Percentiles rank a stretch among this genome's conserved stretches.
phyloP scores from a whole-genome alignment of 2,113 vertebrate genomes.

The Dendropsophus ebraccatus region DNA sequence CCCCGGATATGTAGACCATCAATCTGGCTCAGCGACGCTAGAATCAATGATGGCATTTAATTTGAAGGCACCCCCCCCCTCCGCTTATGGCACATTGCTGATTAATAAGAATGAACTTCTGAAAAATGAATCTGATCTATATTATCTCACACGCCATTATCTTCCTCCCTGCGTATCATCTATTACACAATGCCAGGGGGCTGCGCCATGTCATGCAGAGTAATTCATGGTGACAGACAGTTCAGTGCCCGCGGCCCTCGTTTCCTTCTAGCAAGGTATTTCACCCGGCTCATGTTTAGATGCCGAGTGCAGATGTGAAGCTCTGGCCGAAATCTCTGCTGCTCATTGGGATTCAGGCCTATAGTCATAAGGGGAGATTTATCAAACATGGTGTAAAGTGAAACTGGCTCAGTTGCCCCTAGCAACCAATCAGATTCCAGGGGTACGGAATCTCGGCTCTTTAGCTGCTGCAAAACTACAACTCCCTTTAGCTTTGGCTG shows the following conservation, averaged over 20 bases:
- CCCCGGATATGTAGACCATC: neutral
- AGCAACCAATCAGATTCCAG: too few species aligned
- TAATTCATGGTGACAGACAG: conserved; percentile 23
- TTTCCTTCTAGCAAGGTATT: neutral
- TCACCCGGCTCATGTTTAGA: neutral
- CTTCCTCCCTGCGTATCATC: neutral
- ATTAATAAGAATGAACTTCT: neutral
- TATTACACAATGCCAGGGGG: neutral
- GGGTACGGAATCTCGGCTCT: too few species aligned
- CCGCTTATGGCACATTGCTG: neutral
- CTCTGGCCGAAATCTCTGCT: neutral
- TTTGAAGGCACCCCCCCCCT: neutral
- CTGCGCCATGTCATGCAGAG: conserved; percentile 28
- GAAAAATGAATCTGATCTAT: neutral
- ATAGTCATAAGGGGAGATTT: neutral
- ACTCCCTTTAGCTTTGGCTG: too few species aligned
- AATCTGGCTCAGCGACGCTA: neutral
- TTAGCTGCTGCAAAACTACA: too few species aligned
- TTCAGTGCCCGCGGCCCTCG: neutral
- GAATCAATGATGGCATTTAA: neutral
- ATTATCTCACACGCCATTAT: conserved; percentile 1
- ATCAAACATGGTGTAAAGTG: too few species aligned
- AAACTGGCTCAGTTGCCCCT: too few species aligned
- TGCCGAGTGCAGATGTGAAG: conserved; percentile 31
- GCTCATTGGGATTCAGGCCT: neutral